These are phyloP conservation scores for Fragum fragum DNA, from an alignment of 2,888 invertebrate species.

Conservation along the genomic window DNA sequence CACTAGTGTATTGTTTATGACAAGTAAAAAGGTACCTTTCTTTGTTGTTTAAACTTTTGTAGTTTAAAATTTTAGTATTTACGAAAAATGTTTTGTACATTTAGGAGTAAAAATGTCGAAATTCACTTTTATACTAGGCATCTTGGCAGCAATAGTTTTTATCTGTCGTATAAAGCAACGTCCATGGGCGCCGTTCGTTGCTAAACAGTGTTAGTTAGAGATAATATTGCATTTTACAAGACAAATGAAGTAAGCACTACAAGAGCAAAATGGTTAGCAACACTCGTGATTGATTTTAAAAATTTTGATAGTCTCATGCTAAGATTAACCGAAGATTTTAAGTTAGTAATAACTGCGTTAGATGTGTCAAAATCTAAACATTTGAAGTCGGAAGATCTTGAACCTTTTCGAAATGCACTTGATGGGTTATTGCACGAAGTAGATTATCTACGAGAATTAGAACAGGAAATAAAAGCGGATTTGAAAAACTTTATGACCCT, in stretches of 20 bases:
- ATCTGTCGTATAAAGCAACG: background rate
- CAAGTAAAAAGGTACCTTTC: constrained; percentile 5
- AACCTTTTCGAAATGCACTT: background rate
- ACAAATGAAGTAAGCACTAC: constrained; percentile 4
- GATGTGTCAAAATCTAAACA: background rate
- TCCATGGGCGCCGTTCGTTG: background rate
- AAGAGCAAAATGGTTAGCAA: constrained; percentile 12
- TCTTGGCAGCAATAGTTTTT: background rate
- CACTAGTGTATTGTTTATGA: background rate
- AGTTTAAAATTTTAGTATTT: no score
- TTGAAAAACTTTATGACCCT: background rate
- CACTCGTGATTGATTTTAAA: background rate
- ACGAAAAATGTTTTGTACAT: background rate
- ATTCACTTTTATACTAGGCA: background rate
- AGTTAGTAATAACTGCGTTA: background rate
- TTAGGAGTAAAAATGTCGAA: background rate
- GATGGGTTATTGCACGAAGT: background rate
- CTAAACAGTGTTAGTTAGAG: background rate
- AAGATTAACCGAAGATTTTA: background rate
- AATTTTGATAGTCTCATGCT: background rate
- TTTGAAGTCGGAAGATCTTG: no score
- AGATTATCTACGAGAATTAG: background rate
- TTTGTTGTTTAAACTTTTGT: no score
- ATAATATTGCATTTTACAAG: background rate
- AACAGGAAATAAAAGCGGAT: background rate